Base-by-base conservation (phyloP, 1,140 invertebrate species). In the Solenopsis fugax region DNA sequence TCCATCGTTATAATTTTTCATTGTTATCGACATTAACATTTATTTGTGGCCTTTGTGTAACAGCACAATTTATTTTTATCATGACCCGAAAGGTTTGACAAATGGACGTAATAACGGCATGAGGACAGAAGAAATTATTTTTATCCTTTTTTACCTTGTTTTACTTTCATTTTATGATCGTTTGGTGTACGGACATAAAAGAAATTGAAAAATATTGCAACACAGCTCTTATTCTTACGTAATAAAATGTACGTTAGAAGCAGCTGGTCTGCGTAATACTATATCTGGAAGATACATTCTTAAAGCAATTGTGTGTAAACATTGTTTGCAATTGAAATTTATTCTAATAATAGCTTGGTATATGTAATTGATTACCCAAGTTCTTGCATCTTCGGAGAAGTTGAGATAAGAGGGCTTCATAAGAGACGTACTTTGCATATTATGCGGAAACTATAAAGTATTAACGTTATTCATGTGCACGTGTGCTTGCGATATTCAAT, bases 321-420 rank as follows among this genome's bases (percentile, higher is more conserved):
- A 54, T 54, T 54, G 34, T 52, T 80, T 37, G 48, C 45, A 80
- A 69, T 69, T 80, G 34, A 71, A 72, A 48, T 82, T 72, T 82
- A 82, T 72, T 72, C 10, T 12, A n/a, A 72, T 56, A 81, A 34
- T 34, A n/a, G 52, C 7, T 41, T 21, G 45, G 58, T 45, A 34
- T n/a, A 48, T 37, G 41, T 67, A 54, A 37, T n/a, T 45, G 21
- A 72, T 72, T 72, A 82, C 18, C 12, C 34, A 48, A 82, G 67
- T 34, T 48, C 18, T 67, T 41, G 64, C 48, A 54, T 54, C 37
- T 34, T 71, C 52, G 21, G 16, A 69, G 48, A 81, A 71, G n/a
- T 80, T 69, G 21, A 81, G 16, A 81, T 71, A 71, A 80, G 37
- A 80, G 21, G 34, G 45, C 21, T 81, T 81, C 21, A 12, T 41